Evolutionary conservation across 2,797 vertebrate species (phyloP).

Genomic region (Neomorphus geoffroyi): DNA sequence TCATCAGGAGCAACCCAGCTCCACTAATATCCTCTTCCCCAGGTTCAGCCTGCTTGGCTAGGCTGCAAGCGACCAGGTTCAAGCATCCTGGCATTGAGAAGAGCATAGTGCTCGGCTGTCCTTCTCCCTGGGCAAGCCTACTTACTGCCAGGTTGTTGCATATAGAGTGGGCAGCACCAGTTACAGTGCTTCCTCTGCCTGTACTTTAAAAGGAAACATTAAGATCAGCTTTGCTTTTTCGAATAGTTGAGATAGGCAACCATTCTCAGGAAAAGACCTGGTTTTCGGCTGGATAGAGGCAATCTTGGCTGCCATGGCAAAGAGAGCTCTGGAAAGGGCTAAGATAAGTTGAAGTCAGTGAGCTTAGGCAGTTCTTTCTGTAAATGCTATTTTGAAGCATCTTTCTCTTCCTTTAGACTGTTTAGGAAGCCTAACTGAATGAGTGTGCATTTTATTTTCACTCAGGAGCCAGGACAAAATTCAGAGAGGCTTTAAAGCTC

Average conservation of each 20-base stretch:
- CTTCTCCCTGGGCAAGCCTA: background rate
- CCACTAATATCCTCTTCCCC: background rate
- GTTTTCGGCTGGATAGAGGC: background rate
- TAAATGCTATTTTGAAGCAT: background rate
- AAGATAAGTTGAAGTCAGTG: background rate
- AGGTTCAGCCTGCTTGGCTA: background rate
- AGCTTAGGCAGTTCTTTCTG: background rate
- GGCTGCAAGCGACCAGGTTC: background rate
- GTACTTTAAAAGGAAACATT: background rate
- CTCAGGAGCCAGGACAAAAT: background rate
- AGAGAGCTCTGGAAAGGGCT: background rate
- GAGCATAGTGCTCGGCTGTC: background rate
- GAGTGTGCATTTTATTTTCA: background rate
- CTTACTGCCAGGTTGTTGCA: accelerated
- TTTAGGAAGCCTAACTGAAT: background rate
- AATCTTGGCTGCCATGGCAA: background rate
- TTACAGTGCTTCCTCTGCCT: background rate
- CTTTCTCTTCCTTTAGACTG: background rate
- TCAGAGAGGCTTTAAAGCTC: background rate
- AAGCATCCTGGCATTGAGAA: background rate
- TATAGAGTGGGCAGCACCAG: background rate
- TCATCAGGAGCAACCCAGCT: background rate
- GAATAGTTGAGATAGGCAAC: background rate
- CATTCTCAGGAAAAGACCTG: background rate
- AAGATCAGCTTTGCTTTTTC: background rate